Conservation (phyloP, 2,797 vertebrate species). For the Xenentodon cancila region DNA sequence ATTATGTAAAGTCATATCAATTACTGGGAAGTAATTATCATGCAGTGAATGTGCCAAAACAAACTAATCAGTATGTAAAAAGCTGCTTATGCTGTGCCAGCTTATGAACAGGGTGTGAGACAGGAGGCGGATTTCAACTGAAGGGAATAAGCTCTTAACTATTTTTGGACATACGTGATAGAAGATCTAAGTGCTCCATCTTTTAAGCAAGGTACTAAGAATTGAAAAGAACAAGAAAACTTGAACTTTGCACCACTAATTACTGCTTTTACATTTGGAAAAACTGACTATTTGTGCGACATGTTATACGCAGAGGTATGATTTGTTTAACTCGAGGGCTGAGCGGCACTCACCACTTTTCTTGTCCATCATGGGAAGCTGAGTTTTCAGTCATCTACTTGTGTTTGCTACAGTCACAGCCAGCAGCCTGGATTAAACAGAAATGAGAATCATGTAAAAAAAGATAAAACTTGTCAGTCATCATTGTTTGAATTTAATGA, state of each 20-base stretch:
- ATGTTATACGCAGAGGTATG: slow-evolving; percentile 8
- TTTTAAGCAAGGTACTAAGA: slow-evolving; percentile 11
- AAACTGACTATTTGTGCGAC: background rate
- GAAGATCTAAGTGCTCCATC: slow-evolving; percentile 12
- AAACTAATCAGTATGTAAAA: slow-evolving; percentile 68
- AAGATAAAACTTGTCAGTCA: background rate
- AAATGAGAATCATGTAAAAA: slow-evolving; percentile 36
- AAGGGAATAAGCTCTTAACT: slow-evolving; percentile 35
- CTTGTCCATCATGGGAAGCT: slow-evolving; percentile 85
- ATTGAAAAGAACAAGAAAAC: slow-evolving; percentile 2
- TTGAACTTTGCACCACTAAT: slow-evolving; percentile 1
- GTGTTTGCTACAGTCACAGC: slow-evolving; percentile 67
- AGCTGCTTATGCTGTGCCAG: slow-evolving; percentile 49
- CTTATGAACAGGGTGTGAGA: slow-evolving; percentile 51
- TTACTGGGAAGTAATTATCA: slow-evolving; percentile 68
- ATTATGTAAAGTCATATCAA: slow-evolving; percentile 73
- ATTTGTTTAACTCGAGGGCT: slow-evolving; percentile 28
- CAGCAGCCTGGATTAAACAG: slow-evolving; percentile 66
- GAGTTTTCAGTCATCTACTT: slow-evolving; percentile 81
- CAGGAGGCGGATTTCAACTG: slow-evolving; percentile 38
- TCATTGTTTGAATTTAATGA: no score
- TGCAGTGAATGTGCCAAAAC: slow-evolving; percentile 69
- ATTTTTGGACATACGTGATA: slow-evolving; percentile 16
- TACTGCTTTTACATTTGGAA: slow-evolving; percentile 2
- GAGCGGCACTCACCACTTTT: slow-evolving; percentile 81